phyloP scores from a whole-genome alignment of 2,888 invertebrate genomes.

The Entomobrya multifasciata region DNA sequence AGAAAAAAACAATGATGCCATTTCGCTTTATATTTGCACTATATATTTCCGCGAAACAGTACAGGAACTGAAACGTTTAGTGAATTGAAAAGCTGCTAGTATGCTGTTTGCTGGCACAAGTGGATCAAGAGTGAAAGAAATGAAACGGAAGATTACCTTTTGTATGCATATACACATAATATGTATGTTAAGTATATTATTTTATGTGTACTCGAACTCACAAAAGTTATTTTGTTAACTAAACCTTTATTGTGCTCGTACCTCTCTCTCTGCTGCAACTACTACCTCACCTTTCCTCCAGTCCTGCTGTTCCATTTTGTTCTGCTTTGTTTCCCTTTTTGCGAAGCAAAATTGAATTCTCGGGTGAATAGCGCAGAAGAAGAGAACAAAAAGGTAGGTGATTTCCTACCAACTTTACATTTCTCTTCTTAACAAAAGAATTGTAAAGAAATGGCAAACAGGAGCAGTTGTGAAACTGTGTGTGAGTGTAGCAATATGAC shows the following conservation, averaged over 20 bases:
- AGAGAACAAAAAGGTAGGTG: conserved; percentile 29
- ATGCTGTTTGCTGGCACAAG: conserved; percentile 28
- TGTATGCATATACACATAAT: conserved; percentile 13
- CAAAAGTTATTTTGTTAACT: not conserved
- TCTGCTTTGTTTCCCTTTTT: conserved; percentile 23
- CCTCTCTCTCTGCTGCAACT: not conserved
- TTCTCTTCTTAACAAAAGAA: conserved; percentile 14
- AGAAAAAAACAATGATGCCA: not conserved
- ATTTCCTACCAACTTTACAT: conserved; percentile 60
- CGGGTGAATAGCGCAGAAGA: conserved; percentile 35
- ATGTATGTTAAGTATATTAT: too few relatives aligned
- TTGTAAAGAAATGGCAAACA: not conserved
- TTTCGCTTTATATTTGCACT: not conserved
- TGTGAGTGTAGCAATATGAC: not conserved
- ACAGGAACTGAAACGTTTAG: not conserved
- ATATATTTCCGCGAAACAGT: not conserved
- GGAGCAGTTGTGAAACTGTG: not conserved
- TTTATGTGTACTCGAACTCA: not conserved
- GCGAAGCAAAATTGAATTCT: conserved; percentile 63
- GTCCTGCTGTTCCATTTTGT: conserved; percentile 6
- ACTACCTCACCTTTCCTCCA: not conserved
- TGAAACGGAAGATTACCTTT: conserved; percentile 63
- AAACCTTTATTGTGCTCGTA: not conserved
- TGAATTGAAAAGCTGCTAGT: conserved; percentile 14
- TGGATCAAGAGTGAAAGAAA: conserved; percentile 44